phyloP scores from a whole-genome alignment of 2,888 invertebrate species.

The Ennomos erosarius region DNA sequence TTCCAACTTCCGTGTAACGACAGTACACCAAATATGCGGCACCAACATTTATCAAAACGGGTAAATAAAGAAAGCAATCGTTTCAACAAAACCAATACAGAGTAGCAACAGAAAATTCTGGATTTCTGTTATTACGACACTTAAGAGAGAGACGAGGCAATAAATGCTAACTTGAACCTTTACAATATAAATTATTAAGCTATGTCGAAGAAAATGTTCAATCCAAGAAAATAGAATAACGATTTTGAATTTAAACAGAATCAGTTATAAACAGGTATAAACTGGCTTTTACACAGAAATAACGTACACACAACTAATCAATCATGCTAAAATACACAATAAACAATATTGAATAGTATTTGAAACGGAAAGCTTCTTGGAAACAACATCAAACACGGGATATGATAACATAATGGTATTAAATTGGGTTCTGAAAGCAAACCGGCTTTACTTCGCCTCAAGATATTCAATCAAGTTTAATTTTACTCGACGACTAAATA shows the following conservation, averaged over 20 bases:
- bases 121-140: neutral
- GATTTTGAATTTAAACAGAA: no score
- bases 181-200: no score
- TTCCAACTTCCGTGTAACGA: constrained; percentile 46
- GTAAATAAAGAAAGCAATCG: neutral
- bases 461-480: constrained; percentile 4
- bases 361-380: constrained; percentile 9
- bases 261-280: constrained; percentile 2
- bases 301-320: constrained; percentile 3
- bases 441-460: constrained; percentile 16
- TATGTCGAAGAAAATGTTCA: no score
- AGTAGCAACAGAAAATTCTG: neutral
- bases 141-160: neutral
- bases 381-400: constrained; percentile 18
- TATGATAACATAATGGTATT: constrained; percentile 10
- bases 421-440: constrained; percentile 16
- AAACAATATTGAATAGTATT: constrained; percentile 3
- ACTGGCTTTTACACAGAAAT: constrained; percentile 4
- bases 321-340: constrained; percentile 16
- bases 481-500: constrained; percentile 8
- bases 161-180: constrained; percentile 2
- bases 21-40: constrained; percentile 40
- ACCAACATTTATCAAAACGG: constrained; percentile 38
- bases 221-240: no score
- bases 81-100: neutral